phyloP scores from a whole-genome alignment of 2,797 vertebrate genomes.

The Salarias fasciatus region DNA sequence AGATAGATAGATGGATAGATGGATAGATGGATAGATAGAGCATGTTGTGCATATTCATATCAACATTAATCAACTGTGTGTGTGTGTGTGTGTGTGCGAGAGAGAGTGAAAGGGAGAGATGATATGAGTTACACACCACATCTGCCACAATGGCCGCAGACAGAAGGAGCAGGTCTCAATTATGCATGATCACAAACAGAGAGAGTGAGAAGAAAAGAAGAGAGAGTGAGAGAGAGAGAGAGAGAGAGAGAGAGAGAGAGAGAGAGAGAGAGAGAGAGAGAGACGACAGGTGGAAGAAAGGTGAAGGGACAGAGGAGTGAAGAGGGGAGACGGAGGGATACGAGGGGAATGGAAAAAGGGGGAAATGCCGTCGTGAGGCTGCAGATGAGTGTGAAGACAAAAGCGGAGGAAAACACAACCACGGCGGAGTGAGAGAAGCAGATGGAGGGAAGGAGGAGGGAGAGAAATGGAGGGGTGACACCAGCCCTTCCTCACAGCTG shows the following conservation, averaged over 20 bases:
- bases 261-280: background rate
- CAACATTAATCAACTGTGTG: too few relatives aligned
- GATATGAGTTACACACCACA: too few relatives aligned
- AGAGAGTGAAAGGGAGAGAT: too few relatives aligned
- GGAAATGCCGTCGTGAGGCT: too few relatives aligned
- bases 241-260: background rate
- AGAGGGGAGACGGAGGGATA: background rate
- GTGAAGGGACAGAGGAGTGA: background rate
- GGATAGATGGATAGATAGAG: background rate
- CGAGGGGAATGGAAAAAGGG: too few relatives aligned
- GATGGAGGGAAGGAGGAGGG: conserved; percentile 9
- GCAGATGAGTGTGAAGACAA: background rate
- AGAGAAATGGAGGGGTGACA: background rate
- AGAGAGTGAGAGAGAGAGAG: too few relatives aligned
- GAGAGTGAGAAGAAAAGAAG: background rate
- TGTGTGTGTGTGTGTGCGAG: too few relatives aligned
- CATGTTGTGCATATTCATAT: too few relatives aligned
- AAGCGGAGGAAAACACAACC: background rate
- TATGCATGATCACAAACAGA: conserved; percentile 29
- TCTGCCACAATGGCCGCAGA: conserved; percentile 9
- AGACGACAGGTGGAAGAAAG: too few relatives aligned
- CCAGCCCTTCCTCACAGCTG: conserved; percentile 28
- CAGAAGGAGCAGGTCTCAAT: conserved; percentile 16
- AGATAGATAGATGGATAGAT: conserved; percentile 6
- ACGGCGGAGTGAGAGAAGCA: background rate